Base-by-base conservation (phyloP, 2,888 invertebrate genomes). In the Epinotia brunnichana region DNA sequence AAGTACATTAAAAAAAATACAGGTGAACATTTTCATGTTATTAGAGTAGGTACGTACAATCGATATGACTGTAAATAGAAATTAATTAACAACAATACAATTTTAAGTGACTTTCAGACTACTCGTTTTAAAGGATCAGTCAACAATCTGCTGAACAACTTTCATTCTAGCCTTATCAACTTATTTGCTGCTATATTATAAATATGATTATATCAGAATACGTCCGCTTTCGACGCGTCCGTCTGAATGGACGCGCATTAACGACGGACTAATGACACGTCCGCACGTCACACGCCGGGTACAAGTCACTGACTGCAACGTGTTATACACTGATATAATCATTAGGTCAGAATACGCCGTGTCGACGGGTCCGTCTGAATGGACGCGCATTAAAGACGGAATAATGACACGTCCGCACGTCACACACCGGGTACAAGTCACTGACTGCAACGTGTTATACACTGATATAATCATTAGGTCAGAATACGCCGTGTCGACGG, bases 321-420 rank as follows among this genome's bases (percentile, higher is more conserved):
- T 17, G 21, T 35, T 4, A 54, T 13, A 54, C 13, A 24, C 19
- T 54, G 54, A 21, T 4, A 54, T 4, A 21, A 21, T 54, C 1
- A 54, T 53, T 17, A 4, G 51, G 5, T 1, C 17, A 44, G 44
- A 44, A 24, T 24, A 24, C 21, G 21, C 4, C 29, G 3, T 29
- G 29, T 29, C 39, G 11, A 39, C 39, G 11, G 0, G 10, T 39
- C 13, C 41, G 85, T 41, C 13, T 41, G 41, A 13, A 41, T 35
- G 35, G 35, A 9, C 35, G 35, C 9, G 35, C 35, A 3, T 29
- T 29, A 29, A 29, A 5, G 7, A 24, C 35, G 35, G 89, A 88
- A 91, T 92, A 92, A 92, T 92, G 92, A 92, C 91, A 91, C 90
- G 91, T 90, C 90, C 88, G 91, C 89, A 89, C 91, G 91, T 91